Evolutionary conservation across 2,888 invertebrate genomes (phyloP), one percentile per base, ranked within the genome.

Genomic region (Megamerina dolium): DNA sequence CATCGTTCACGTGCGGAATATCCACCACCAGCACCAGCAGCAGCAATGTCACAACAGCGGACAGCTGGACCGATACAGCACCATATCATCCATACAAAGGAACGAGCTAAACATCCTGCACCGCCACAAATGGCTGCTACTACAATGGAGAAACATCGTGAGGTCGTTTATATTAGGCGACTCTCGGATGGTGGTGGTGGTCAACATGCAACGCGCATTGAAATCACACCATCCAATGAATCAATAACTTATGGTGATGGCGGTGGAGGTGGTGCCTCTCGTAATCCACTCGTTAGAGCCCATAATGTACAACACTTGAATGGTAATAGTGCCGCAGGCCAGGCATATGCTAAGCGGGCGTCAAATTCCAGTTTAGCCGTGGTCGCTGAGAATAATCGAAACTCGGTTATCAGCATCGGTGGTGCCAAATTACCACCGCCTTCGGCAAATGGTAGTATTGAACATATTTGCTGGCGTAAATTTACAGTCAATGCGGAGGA

Each of bases 391-490:
- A 50, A 35, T 20, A 46, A 46, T 45, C 46, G 49, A 10, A 46
- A 51, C 33, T 9, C 35, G 29, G 23, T 9, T 19, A 9, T n/a
- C 8, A 35, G 16, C 21, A 33, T 31, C 23, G 35, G 27, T 18
- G 54, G 54, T 2, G 57, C 56, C 20, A 64, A 60, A 32, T 38
- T 62, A 45, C 61, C 64, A 33, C 54, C 57, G 8, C 51, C 53
- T 2, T 21, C 39, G 6, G 41, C 46, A 4, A 54, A 60, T n/a
- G 52, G 56, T 12, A 63, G 58, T 27, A 60, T 59, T 4, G 75
- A 74, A 51, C 77, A 77, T 54, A 75, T 77, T 43, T 77, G 77
- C 61, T 75, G 77, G 69, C 69, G 75, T 46, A 75, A 69, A 52
- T 54, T 70, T 52, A 64, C 70, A 17, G 65, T 69, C 27, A 71